Percentiles rank a stretch among this genome's conserved stretches.
Evolutionary conservation across 2,113 vertebrate species (phyloP).

Genomic region (Cygnus buccinator): DNA sequence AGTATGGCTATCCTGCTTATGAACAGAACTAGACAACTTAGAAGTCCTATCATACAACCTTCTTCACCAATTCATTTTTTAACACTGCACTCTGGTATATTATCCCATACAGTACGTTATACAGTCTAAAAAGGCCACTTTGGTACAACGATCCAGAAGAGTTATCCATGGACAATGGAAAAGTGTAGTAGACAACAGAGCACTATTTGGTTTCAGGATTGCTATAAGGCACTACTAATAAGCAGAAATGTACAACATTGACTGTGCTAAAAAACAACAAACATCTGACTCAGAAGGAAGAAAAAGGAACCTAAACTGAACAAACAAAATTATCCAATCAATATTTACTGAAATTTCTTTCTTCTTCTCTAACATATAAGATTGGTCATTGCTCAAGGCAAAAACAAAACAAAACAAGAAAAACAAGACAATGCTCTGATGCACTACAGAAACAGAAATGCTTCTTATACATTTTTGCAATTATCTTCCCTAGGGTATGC

Average conservation of each 20-base stretch:
- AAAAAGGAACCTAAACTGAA: not conserved
- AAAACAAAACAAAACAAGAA: not conserved
- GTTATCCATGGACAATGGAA: not conserved
- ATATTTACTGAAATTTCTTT: not conserved
- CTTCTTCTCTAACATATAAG: not conserved
- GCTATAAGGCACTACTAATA: not conserved
- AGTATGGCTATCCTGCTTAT: not conserved
- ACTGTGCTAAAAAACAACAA: not conserved
- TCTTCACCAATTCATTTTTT: not conserved
- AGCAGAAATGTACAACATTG: not conserved
- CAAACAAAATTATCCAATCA: not conserved
- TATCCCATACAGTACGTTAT: accelerated
- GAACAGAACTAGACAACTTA: not conserved
- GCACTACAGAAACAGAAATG: not conserved
- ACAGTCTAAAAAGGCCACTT: not conserved
- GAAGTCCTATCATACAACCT: not conserved
- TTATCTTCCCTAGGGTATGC: not conserved
- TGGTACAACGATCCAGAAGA: not conserved
- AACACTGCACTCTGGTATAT: not conserved
- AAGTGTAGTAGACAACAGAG: not conserved
- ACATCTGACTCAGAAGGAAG: not conserved
- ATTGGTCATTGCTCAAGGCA: not conserved
- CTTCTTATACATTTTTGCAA: not conserved
- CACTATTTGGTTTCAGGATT: not conserved
- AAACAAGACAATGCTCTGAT: not conserved